Evolutionary conservation across 2,113 vertebrate species (phyloP), one percentile per base, ranked within the genome.

Genomic region (Antechinus flavipes): DNA sequence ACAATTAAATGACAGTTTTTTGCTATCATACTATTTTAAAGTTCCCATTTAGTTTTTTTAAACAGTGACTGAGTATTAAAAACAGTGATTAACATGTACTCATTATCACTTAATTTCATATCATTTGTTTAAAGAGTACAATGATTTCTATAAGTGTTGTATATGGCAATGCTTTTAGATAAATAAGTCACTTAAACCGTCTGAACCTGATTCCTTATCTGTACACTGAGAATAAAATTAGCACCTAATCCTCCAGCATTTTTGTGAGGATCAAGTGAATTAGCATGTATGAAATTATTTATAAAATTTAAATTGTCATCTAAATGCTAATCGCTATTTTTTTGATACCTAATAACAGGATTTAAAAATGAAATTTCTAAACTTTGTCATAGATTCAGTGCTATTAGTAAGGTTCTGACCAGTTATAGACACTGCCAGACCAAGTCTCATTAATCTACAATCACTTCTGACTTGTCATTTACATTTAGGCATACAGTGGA

Each of bases 81-180:
- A 58, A 26, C 0, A 3, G 27, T 30, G 5, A 61, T 3, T 61
- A 61, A 61, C 12, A 3, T 61, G 12, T 30, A 61, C 58, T 61
- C 26, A 30, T 58, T 58, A 56, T 58, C 56, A 58, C 26, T 58
- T 58, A 61, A 30, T 61, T 61, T 61, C 10, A 61, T 50, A 84
- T 89, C 91, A 95, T 96, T 46, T 19, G 76, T 90, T 35, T 91
- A 90, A 95, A 49, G 2, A 0, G 84, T 91, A 90, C 91, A 95
- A 90, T 93, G 96, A 93, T 95, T 16, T 54, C 52, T 55, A 92
- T 19, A 94, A 46, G 42, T 91, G 2, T 91, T 50, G 35, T 89
- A 90, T n/a, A 53, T 11, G 91, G 16, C 94, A 52, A 91, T 93
- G 91, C 50, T 97, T 94, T 42, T 58, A 92, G 26, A 55, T 94